These are phyloP conservation scores for Melanocharis versteri DNA, from an alignment of 2,113 vertebrate species.

Conservation along the genomic window DNA sequence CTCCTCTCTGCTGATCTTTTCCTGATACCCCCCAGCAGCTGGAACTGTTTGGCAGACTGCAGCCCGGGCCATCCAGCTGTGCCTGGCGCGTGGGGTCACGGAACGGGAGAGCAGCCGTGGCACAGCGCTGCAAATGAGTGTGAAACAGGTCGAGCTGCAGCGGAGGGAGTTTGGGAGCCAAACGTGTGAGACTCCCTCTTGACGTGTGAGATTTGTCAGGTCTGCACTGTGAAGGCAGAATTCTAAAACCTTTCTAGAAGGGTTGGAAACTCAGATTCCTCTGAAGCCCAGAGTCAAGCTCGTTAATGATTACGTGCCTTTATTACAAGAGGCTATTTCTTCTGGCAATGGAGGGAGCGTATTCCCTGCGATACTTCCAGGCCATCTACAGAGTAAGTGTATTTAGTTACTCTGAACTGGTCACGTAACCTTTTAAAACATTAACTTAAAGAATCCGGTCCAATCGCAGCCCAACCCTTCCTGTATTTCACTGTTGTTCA, in stretches of 20 bases:
- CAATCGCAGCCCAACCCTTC: constrained; percentile 35
- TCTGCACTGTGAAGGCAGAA: neutral
- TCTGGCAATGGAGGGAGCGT: neutral
- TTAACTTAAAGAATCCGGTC: neutral
- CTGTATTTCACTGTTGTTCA: neutral
- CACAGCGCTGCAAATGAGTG: neutral
- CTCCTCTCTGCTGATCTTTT: neutral
- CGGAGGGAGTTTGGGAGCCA: neutral
- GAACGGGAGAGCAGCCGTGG: neutral
- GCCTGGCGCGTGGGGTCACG: neutral
- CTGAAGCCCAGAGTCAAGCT: neutral
- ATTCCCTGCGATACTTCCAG: neutral
- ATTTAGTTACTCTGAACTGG: neutral
- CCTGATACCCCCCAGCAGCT: neutral
- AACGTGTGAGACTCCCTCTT: neutral
- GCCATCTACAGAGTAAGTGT: neutral
- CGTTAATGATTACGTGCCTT: constrained; percentile 40
- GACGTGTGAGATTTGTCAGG: constrained; percentile 18
- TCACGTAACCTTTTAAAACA: constrained; percentile 17
- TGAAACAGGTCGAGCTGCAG: neutral
- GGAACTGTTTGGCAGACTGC: neutral
- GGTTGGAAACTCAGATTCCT: constrained; percentile 8
- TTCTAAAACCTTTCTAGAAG: constrained; percentile 1
- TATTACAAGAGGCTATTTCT: neutral
- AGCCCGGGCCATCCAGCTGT: neutral